These are phyloP conservation scores for Vanessa cardui DNA, from an alignment of 2,888 invertebrate species.

Conservation along the genomic window DNA sequence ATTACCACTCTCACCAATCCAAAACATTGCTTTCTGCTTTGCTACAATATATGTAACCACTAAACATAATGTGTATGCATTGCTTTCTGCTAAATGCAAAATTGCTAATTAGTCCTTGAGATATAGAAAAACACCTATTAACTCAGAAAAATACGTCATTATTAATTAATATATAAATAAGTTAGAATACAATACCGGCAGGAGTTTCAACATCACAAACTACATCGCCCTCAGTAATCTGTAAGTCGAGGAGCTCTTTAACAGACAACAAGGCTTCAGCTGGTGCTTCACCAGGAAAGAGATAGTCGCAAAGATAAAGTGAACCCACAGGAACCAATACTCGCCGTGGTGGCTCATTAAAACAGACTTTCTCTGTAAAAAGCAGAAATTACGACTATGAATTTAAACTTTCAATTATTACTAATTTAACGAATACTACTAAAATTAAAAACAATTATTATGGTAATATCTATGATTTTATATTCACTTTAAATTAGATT, in stretches of 20 bases:
- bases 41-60: too few species aligned
- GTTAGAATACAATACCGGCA: conserved; percentile 81
- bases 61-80: too few species aligned
- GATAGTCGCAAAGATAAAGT: conserved; percentile 92
- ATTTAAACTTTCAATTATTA: too few species aligned
- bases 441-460: not conserved
- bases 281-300: conserved; percentile 95
- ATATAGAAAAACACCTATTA: too few species aligned
- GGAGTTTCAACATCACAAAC: conserved; percentile 89
- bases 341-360: conserved; percentile 94
- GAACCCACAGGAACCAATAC: conserved; percentile 88
- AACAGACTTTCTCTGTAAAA: conserved; percentile 86
- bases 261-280: conserved; percentile 91
- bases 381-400: not conserved
- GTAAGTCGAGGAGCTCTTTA: conserved; percentile 90
- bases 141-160: too few species aligned
- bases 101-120: too few species aligned
- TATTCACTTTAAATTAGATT: too few species aligned
- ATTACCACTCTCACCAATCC: too few species aligned
- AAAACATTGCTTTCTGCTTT: too few species aligned
- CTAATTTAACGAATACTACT: not conserved
- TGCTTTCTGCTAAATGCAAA: too few species aligned
- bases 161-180: not conserved
- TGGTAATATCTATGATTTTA: too few species aligned
- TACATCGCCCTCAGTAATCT: conserved; percentile 86